Percentiles rank a stretch among this genome's conserved stretches.
Conservation (phyloP, 2,113 vertebrate species). For the Turnix velox region DNA sequence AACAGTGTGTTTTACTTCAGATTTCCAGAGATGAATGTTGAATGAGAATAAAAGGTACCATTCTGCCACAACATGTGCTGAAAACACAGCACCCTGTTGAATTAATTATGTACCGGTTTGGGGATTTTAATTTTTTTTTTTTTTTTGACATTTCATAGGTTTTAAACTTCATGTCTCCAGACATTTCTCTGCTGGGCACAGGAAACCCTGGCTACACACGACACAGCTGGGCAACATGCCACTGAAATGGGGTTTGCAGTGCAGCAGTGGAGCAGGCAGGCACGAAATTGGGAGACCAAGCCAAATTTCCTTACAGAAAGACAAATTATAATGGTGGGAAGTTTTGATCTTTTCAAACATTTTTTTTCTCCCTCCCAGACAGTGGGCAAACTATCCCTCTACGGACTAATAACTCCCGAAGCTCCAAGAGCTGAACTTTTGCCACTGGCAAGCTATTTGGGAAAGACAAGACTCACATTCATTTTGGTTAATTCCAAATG, state of each 20-base stretch:
- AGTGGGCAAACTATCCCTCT: background rate
- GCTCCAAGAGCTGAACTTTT: conserved; percentile 9
- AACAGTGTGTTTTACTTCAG: background rate
- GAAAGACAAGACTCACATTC: conserved; percentile 26
- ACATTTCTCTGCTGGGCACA: background rate
- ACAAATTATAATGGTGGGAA: background rate
- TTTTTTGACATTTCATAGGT: background rate
- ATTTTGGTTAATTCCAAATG: background rate
- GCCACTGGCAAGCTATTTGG: conserved; percentile 10
- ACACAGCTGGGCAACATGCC: background rate
- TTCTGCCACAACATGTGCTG: background rate
- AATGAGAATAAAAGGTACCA: background rate
- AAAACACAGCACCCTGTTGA: background rate
- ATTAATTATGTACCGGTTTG: background rate
- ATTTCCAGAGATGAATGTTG: background rate
- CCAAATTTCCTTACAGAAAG: background rate
- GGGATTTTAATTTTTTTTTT: too few relatives aligned
- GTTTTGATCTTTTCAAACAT: conserved; percentile 17
- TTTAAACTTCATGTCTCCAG: background rate
- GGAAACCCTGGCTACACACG: background rate
- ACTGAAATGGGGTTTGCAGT: background rate
- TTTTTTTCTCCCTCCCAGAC: background rate
- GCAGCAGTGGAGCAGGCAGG: background rate
- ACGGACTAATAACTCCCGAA: background rate
- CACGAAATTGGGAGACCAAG: background rate